Evolutionary conservation across 2,888 invertebrate genomes (phyloP).

Genomic region (Cancer borealis): DNA sequence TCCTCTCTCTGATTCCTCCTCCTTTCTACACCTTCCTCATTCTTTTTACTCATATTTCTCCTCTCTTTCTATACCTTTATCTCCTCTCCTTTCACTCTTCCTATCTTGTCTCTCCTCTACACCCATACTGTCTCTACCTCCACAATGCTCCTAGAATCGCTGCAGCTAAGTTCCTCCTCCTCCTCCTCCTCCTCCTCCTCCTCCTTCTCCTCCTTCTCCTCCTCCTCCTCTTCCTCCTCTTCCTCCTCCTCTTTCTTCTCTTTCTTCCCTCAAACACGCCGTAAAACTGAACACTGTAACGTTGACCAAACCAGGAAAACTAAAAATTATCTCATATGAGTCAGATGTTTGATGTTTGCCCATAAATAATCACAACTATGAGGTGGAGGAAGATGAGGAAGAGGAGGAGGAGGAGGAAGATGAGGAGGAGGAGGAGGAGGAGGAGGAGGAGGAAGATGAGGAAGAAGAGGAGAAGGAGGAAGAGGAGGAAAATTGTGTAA

Average conservation of each 20-base stretch:
- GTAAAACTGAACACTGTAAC: background rate
- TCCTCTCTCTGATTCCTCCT: background rate
- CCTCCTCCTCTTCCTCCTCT: background rate
- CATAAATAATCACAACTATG: background rate
- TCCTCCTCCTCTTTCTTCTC: background rate
- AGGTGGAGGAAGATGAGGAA: background rate
- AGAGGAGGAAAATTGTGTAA: background rate
- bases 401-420: background rate
- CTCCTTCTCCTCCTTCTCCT: conserved; percentile 31
- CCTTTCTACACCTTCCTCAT: too few species aligned
- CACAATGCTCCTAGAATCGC: too few species aligned
- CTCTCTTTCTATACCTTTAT: too few species aligned
- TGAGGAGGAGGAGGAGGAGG: background rate
- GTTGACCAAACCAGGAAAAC: conserved; percentile 9
- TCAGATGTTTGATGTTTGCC: conserved; percentile 12
- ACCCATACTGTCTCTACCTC: too few species aligned
- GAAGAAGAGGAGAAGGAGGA: background rate
- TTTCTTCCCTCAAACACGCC: background rate
- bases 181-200: background rate
- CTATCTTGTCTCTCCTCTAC: too few species aligned
- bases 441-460: background rate
- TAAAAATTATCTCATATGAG: background rate
- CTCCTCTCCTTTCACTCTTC: too few species aligned
- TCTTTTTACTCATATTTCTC: background rate
- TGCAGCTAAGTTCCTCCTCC: too few species aligned